These are phyloP conservation scores for Reticulitermes speratus DNA, from an alignment of 1,140 invertebrate genomes.

Conservation along the genomic window DNA sequence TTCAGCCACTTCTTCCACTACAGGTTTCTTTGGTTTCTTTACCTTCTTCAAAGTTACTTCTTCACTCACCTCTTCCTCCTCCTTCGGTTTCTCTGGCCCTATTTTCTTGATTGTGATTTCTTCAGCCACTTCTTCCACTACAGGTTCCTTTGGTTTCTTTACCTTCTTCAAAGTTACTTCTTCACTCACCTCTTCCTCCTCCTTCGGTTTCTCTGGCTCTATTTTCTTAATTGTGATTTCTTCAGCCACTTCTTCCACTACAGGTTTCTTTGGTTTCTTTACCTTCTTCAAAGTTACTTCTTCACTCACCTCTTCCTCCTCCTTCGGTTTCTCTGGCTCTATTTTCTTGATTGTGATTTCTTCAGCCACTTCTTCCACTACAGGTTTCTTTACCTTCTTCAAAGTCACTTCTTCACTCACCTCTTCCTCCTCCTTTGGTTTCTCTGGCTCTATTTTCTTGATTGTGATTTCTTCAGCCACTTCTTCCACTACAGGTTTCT, in stretches of 20 bases:
- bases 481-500: slow-evolving; percentile 36
- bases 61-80: slow-evolving; percentile 43
- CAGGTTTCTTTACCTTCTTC: slow-evolving; percentile 35
- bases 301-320: slow-evolving; percentile 43
- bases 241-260: slow-evolving; percentile 35
- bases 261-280: slow-evolving; percentile 35
- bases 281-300: slow-evolving; percentile 45
- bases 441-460: slow-evolving; percentile 33
- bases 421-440: slow-evolving; percentile 36
- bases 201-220: slow-evolving; percentile 37
- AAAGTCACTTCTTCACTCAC: slow-evolving; percentile 35
- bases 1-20: slow-evolving; percentile 35
- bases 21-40: slow-evolving; percentile 42
- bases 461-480: slow-evolving; percentile 36
- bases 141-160: slow-evolving; percentile 38
- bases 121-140: slow-evolving; percentile 39
- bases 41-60: slow-evolving; percentile 42
- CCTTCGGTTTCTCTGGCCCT: slow-evolving; percentile 33
- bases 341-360: slow-evolving; percentile 46
- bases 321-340: slow-evolving; percentile 35
- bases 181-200: slow-evolving; percentile 36
- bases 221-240: slow-evolving; percentile 37
- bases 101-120: slow-evolving; percentile 39
- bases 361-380: slow-evolving; percentile 40
- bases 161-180: slow-evolving; percentile 32